These are phyloP conservation scores for Bombus sylvicola DNA, from an alignment of 1,140 invertebrate species.

Conservation along the genomic window DNA sequence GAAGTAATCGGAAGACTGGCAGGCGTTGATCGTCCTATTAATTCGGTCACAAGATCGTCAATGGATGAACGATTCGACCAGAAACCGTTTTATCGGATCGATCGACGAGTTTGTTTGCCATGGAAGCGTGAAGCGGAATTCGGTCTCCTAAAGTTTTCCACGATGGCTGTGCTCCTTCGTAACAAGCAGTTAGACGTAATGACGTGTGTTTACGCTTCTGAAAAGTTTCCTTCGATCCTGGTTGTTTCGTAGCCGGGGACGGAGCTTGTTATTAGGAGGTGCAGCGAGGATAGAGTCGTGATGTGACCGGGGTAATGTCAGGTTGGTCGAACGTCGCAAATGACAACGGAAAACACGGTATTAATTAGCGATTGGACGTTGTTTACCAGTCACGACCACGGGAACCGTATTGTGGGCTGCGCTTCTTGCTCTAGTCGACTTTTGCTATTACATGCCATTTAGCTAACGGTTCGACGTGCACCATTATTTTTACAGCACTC, in stretches of 20 bases:
- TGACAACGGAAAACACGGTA: constrained; percentile 59
- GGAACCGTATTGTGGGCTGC: constrained; percentile 52
- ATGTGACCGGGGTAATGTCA: constrained; percentile 58
- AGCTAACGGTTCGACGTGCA: constrained; percentile 72
- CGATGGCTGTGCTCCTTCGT: background rate
- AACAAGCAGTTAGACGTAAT: constrained; percentile 36
- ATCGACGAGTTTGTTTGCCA: background rate
- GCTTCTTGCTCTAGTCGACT: constrained; percentile 64
- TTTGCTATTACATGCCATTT: constrained; percentile 79
- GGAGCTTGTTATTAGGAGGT: constrained; percentile 46
- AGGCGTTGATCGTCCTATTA: constrained; percentile 17
- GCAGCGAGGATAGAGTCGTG: constrained; percentile 60
- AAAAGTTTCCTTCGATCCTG: constrained; percentile 38
- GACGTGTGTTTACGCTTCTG: constrained; percentile 42
- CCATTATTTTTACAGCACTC: constrained; percentile 79
- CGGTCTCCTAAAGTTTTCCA: background rate
- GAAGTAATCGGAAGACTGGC: background rate
- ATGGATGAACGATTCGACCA: background rate
- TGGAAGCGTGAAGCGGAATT: background rate
- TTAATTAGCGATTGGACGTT: constrained; percentile 64
- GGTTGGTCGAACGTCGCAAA: constrained; percentile 56
- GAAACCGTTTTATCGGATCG: background rate
- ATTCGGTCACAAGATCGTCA: background rate
- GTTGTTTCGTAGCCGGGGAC: background rate
- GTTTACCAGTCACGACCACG: constrained; percentile 59